These are phyloP conservation scores for Hypomecis punctinalis DNA, from an alignment of 2,888 invertebrate genomes.

Conservation along the genomic window DNA sequence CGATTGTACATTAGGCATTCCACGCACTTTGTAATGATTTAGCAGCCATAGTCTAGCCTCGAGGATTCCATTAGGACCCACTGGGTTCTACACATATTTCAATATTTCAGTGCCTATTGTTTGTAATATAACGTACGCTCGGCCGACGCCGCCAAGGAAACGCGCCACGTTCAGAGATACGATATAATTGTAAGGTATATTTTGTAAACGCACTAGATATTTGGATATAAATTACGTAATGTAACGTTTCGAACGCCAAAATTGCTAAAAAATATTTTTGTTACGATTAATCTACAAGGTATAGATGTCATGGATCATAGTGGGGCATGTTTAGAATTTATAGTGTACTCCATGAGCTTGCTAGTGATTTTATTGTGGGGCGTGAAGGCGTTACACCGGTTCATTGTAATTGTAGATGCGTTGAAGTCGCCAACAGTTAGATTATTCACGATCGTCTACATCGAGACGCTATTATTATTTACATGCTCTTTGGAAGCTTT, in stretches of 20 bases:
- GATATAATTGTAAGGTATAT: constrained; percentile 73
- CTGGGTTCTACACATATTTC: constrained; percentile 57
- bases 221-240: constrained; percentile 48
- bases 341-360: constrained; percentile 67
- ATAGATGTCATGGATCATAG: constrained; percentile 52
- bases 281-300: constrained; percentile 56
- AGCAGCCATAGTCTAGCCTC: constrained; percentile 59
- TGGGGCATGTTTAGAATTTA: constrained; percentile 55
- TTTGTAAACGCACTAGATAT: constrained; percentile 70
- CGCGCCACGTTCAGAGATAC: constrained; percentile 74
- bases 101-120: constrained; percentile 76
- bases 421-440: constrained; percentile 27
- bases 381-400: constrained; percentile 28
- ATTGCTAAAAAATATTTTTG: constrained; percentile 74
- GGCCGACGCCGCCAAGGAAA: constrained; percentile 49
- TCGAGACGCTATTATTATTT: constrained; percentile 7
- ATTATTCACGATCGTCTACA: constrained; percentile 21
- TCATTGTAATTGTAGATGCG: constrained; percentile 33
- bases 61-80: constrained; percentile 44
- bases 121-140: constrained; percentile 66
- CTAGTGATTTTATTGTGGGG: constrained; percentile 55
- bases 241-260: constrained; percentile 64
- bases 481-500: neutral
- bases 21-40: constrained; percentile 67
- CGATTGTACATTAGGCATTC: constrained; percentile 68